These are phyloP conservation scores for Ferdinandea cuprea DNA, from an alignment of 2,888 invertebrate genomes.

Conservation along the genomic window DNA sequence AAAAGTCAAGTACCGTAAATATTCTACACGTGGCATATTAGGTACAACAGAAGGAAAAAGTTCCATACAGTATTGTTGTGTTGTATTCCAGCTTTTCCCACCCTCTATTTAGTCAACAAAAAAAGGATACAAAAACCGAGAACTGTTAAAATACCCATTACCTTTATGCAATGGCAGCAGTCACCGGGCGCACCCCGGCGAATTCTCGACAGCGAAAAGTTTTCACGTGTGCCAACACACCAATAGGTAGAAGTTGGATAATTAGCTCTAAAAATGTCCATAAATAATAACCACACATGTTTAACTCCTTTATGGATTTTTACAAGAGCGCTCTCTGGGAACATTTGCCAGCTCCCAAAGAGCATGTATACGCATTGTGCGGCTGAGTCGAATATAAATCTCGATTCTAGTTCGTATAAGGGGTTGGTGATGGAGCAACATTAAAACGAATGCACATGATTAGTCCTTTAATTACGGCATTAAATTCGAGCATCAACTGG, in stretches of 20 bases:
- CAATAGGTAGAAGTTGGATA: conserved; percentile 77
- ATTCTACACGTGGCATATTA: conserved; percentile 76
- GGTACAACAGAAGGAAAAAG: conserved; percentile 41
- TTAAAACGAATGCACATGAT: conserved; percentile 73
- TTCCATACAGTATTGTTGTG: conserved; percentile 56
- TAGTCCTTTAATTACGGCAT: conserved; percentile 72
- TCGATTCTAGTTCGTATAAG: conserved; percentile 58
- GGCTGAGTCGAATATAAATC: conserved; percentile 64
- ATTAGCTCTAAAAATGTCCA: conserved; percentile 82
- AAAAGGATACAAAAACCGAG: conserved; percentile 41
- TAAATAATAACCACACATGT: conserved; percentile 82
- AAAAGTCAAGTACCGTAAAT: conserved; percentile 82
- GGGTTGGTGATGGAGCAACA: conserved; percentile 70
- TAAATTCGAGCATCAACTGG: conserved; percentile 65
- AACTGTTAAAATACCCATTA: conserved; percentile 63
- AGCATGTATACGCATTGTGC: conserved; percentile 60
- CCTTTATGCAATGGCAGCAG: conserved; percentile 56
- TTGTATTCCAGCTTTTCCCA: conserved; percentile 26
- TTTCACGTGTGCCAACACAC: conserved; percentile 71
- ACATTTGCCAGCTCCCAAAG: conserved; percentile 68
- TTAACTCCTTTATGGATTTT: conserved; percentile 75
- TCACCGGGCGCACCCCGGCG: conserved; percentile 51
- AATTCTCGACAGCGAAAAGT: conserved; percentile 77
- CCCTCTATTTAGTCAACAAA: conserved; percentile 9
- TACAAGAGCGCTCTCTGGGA: conserved; percentile 59